Evolutionary conservation across 2,113 vertebrate genomes (phyloP).

Genomic region (Cervus canadensis): DNA sequence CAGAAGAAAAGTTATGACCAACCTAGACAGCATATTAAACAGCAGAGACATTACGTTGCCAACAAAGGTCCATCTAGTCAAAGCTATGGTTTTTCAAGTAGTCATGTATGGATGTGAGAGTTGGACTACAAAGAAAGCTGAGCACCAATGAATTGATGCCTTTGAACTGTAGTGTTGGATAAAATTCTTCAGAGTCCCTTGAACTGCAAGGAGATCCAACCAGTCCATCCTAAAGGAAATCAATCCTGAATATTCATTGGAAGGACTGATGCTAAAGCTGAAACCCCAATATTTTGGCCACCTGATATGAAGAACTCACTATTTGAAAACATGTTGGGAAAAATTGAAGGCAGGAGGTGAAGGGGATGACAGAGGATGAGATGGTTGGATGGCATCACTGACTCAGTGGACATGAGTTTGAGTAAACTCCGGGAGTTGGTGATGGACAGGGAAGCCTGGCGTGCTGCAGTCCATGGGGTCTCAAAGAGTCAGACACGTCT

Average conservation of each 20-base stretch:
- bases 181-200: not conserved
- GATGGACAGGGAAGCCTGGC: not conserved
- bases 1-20: not conserved
- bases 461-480: not conserved
- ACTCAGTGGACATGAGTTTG: not conserved
- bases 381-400: not conserved
- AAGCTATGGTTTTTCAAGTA: not conserved
- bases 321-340: not conserved
- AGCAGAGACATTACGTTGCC: not conserved
- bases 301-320: not conserved
- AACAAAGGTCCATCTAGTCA: not conserved
- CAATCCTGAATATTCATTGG: not conserved
- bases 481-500: not conserved
- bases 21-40: not conserved
- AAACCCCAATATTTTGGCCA: not conserved
- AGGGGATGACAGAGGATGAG: not conserved
- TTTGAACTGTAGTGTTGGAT: not conserved
- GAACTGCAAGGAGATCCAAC: not conserved
- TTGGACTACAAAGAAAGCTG: not conserved
- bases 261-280: not conserved
- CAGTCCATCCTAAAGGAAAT: not conserved
- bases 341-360: not conserved
- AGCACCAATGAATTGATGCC: not conserved
- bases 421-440: not conserved
- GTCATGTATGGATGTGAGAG: not conserved